Evolutionary conservation across 2,888 invertebrate species (phyloP).

Genomic region (Phortica okadai): DNA sequence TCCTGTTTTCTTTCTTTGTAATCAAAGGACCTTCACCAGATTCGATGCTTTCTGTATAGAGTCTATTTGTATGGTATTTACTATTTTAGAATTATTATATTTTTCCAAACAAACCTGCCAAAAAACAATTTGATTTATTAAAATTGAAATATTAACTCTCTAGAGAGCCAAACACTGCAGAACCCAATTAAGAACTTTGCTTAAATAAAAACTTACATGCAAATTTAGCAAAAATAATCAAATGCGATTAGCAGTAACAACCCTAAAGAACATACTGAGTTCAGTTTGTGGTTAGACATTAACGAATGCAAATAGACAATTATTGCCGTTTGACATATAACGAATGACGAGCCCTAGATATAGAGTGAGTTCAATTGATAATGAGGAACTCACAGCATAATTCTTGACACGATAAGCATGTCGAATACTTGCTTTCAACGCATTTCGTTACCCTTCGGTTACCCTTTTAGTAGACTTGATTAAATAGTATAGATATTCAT

Average conservation of each 20-base stretch:
- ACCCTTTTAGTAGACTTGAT: neutral
- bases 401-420: constrained; percentile 40
- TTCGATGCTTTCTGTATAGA: constrained; percentile 35
- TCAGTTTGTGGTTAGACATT: constrained; percentile 56
- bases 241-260: constrained; percentile 42
- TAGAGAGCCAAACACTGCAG: constrained; percentile 39
- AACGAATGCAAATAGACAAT: constrained; percentile 40
- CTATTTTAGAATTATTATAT: too few species aligned
- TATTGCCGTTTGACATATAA: constrained; percentile 70
- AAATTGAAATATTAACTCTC: constrained; percentile 69
- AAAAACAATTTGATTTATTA: constrained; percentile 75
- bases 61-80: too few species aligned
- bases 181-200: constrained; percentile 36
- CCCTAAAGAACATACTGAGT: constrained; percentile 54
- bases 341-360: constrained; percentile 28
- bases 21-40: constrained; percentile 68
- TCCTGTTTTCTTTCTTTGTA: constrained; percentile 19
- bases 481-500: too few species aligned
- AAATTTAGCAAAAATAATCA: constrained; percentile 53
- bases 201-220: constrained; percentile 64
- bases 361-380: constrained; percentile 76
- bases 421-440: constrained; percentile 23
- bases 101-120: constrained; percentile 60
- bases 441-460: constrained; percentile 6
- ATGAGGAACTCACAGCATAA: constrained; percentile 75